Percentiles rank a stretch among this genome's conserved stretches.
Conservation (phyloP, 2,113 vertebrate genomes). For the Oreochromis niloticus region DNA sequence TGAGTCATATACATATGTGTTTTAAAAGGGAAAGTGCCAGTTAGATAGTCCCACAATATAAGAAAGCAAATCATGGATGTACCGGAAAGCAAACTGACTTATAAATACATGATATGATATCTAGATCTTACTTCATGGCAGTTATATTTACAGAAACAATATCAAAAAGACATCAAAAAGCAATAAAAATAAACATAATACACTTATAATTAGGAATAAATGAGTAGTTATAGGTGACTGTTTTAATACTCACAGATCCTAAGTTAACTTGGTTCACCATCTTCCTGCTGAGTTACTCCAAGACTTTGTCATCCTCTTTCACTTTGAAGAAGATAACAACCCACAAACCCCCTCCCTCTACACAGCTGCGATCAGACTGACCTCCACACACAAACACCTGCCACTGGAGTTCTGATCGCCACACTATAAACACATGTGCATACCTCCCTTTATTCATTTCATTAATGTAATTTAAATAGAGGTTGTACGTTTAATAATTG, state of each 20-base stretch:
- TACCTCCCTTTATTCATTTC: neutral
- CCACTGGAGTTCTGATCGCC: neutral
- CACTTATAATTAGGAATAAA: neutral
- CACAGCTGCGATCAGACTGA: neutral
- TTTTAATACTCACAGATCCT: slow-evolving; percentile 2
- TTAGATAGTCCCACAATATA: neutral
- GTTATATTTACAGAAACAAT: neutral
- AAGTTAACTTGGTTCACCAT: neutral
- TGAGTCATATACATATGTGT: neutral
- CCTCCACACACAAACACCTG: slow-evolving; percentile 4
- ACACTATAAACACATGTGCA: neutral
- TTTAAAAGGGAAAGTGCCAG: neutral
- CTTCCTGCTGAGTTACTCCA: neutral
- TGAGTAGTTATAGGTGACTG: neutral
- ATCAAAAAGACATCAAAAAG: neutral
- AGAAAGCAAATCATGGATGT: neutral
- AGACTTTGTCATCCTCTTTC: neutral
- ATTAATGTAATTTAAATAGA: neutral
- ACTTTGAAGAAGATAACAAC: neutral
- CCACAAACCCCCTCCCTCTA: neutral
- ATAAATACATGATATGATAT: neutral
- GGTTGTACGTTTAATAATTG: neutral
- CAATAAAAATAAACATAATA: neutral
- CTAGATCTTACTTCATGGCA: neutral
- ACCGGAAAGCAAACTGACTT: neutral